Evolutionary conservation across 2,113 vertebrate species (phyloP), one percentile per base, ranked within the genome.

Genomic region (Hemibagrus wyckioides): DNA sequence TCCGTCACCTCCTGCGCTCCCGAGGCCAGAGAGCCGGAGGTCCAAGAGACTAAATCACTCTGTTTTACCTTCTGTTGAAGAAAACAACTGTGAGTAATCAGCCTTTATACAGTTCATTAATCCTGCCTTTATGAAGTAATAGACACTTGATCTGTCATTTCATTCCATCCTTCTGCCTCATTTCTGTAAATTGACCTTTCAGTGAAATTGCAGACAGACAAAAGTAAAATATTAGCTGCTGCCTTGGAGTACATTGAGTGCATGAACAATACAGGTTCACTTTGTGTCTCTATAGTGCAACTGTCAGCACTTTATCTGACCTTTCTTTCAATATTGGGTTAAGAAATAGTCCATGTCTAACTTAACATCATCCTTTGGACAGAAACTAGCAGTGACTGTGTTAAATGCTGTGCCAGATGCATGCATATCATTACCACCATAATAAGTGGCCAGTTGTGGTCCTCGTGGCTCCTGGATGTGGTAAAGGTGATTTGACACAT

Each of bases 11-110:
- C 71, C 83, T 50, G 59, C n/a, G 57, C 2, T 25, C 56, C 23
- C 30, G 1, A 84, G 21, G 39, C 61, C 86, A 3, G 86, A 83
- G 33, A 76, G 84, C 33, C 73, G 80, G 41, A 63, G 84, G 61
- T 56, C 50, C 41, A 86, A 30, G 73, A 81, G 44, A 88, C 73
- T 59, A 2, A 52, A 8, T 57, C 23, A 33, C 44, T 65, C 84
- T 10, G 17, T 10, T 2, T 25, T 13, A 6, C 33, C 52, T 39
- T 25, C 80, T 63, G 80, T 50, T 39, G 69, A n/a, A 3, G 56
- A 50, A 63, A 25, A 23, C 25, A 36, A 39, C 0, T 17, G 89
- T 90, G 77, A 88, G 87, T 54, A 21, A 50, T 21, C 23, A 17
- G 4, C 48, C 11, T 36, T 23, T n/a, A 65, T 8, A 48, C 39